phyloP scores from a whole-genome alignment of 2,888 invertebrate genomes.

The Aleiodes leptofemur region DNA sequence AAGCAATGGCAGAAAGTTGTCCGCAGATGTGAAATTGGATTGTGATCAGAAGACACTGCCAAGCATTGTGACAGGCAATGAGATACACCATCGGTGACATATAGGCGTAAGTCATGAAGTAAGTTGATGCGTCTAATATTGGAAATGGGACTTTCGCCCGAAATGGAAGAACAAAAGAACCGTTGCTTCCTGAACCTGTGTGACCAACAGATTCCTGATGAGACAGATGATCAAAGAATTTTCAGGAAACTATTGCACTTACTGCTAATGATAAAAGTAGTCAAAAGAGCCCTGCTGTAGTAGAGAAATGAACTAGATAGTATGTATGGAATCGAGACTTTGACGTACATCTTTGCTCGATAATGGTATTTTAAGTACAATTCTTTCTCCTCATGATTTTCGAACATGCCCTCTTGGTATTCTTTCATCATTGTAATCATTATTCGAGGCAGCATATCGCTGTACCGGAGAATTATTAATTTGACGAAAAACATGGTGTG shows the following conservation, averaged over 20 bases:
- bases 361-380: slow-evolving; percentile 54
- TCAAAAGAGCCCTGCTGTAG: slow-evolving; percentile 49
- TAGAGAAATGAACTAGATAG: slow-evolving; percentile 47
- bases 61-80: slow-evolving; percentile 53
- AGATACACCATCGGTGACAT: slow-evolving; percentile 56
- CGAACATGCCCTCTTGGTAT: slow-evolving; percentile 43
- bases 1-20: slow-evolving; percentile 52
- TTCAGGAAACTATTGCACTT: slow-evolving; percentile 21
- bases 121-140: slow-evolving; percentile 49
- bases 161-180: slow-evolving; percentile 54
- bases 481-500: slow-evolving; percentile 54
- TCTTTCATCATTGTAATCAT: slow-evolving; percentile 51
- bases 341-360: slow-evolving; percentile 51
- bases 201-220: background rate
- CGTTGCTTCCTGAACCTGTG: background rate
- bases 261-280: slow-evolving; percentile 48
- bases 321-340: slow-evolving; percentile 55
- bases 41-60: slow-evolving; percentile 56
- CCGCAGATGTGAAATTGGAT: slow-evolving; percentile 56
- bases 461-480: slow-evolving; percentile 53
- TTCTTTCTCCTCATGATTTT: slow-evolving; percentile 47
- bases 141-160: slow-evolving; percentile 51
- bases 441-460: slow-evolving; percentile 48
- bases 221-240: background rate
- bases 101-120: slow-evolving; percentile 54